Percentiles rank a stretch among this genome's conserved stretches.
Conservation (phyloP, 2,888 invertebrate genomes). For the Macaria liturata region DNA sequence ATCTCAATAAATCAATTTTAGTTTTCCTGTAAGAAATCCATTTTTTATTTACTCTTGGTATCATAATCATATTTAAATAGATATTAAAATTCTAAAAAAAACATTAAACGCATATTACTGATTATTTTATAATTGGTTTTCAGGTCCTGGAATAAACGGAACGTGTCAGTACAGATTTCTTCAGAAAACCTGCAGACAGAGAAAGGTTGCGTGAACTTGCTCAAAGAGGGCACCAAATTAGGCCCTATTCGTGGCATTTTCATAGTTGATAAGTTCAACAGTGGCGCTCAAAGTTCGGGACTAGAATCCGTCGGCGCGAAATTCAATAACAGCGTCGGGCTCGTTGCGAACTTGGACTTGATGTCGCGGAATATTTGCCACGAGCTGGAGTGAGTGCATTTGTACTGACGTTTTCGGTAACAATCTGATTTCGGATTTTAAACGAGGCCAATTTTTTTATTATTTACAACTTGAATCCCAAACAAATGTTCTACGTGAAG, state of each 20-base stretch:
- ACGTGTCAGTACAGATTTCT: slow-evolving; percentile 37
- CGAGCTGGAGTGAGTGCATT: slow-evolving; percentile 41
- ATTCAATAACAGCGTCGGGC: slow-evolving; percentile 41
- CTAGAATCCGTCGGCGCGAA: slow-evolving; percentile 39
- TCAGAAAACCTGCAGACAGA: slow-evolving; percentile 42
- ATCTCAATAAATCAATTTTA: too few species aligned
- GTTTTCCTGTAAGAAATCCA: too few species aligned
- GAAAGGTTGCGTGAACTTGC: slow-evolving; percentile 42
- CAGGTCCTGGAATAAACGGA: slow-evolving; percentile 49
- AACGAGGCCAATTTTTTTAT: too few species aligned
- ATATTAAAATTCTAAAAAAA: too few species aligned
- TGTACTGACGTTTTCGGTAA: too few species aligned
- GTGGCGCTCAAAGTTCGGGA: slow-evolving; percentile 28
- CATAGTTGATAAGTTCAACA: slow-evolving; percentile 41
- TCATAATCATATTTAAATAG: too few species aligned
- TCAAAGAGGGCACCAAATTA: slow-evolving; percentile 43
- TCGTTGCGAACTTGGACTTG: slow-evolving; percentile 51
- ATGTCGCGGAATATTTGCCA: slow-evolving; percentile 46
- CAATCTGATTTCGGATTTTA: too few species aligned
- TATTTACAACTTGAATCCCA: too few species aligned
- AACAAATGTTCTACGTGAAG: too few species aligned
- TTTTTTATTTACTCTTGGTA: too few species aligned
- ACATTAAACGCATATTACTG: too few species aligned
- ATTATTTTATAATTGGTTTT: neutral
- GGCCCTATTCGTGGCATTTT: slow-evolving; percentile 52